phyloP scores from a whole-genome alignment of 2,888 invertebrate genomes.

The Liodrosophila aerea region DNA sequence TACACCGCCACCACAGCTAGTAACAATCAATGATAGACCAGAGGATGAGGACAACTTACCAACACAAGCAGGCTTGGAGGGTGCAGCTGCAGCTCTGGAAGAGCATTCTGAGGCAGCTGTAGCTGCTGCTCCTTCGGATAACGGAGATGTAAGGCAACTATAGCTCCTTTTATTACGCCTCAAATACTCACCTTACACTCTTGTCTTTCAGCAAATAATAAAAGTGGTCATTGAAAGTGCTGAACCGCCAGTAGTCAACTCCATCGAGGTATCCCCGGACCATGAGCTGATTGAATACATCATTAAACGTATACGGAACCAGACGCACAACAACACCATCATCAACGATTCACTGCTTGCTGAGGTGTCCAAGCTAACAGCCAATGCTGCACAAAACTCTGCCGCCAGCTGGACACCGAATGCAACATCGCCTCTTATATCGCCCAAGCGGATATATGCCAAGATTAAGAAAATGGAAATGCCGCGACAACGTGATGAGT shows the following conservation, averaged over 20 bases:
- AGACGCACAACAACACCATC: constrained; percentile 76
- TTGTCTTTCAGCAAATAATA: constrained; percentile 52
- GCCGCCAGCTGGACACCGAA: constrained; percentile 54
- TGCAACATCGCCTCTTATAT: constrained; percentile 63
- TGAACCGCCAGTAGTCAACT: constrained; percentile 21
- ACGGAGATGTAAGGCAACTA: constrained; percentile 56
- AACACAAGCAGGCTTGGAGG: constrained; percentile 4
- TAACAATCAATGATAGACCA: constrained; percentile 45
- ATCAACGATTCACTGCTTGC: constrained; percentile 79
- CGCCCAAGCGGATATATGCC: constrained; percentile 80
- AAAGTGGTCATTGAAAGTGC: constrained; percentile 42
- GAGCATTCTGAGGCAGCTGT: constrained; percentile 20
- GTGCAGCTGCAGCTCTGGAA: constrained; percentile 4
- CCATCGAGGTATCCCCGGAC: constrained; percentile 64
- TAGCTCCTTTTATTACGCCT: background rate
- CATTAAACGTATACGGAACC: constrained; percentile 79
- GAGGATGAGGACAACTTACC: constrained; percentile 57
- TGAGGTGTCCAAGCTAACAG: constrained; percentile 80
- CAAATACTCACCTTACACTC: no score
- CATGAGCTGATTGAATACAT: constrained; percentile 80
- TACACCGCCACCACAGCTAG: constrained; percentile 42
- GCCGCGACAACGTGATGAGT: constrained; percentile 79
- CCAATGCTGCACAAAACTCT: constrained; percentile 77
- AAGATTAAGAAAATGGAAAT: constrained; percentile 78
- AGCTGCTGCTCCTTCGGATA: constrained; percentile 10